phyloP scores from a whole-genome alignment of 1,140 invertebrate genomes.

The Drosophila oshimai region DNA sequence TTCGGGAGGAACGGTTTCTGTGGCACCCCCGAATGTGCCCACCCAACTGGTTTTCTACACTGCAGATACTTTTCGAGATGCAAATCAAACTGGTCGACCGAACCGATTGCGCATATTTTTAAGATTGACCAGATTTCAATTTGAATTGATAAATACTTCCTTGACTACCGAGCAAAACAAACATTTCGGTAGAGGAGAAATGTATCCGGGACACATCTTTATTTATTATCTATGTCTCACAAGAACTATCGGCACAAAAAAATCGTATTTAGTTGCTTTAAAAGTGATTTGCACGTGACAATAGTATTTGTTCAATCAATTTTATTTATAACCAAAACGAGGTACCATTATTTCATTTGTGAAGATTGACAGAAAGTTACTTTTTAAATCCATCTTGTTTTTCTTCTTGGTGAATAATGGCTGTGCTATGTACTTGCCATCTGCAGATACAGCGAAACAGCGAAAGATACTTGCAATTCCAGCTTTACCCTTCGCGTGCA shows the following conservation, averaged over 20 bases:
- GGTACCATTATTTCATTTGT: no score
- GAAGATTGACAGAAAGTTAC: slow-evolving; percentile 6
- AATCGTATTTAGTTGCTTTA: no score
- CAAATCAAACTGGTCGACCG: slow-evolving; percentile 42
- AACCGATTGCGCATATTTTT: slow-evolving; percentile 22
- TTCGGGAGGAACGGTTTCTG: no score
- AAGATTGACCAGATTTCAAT: slow-evolving; percentile 31
- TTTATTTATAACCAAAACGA: no score
- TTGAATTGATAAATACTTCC: slow-evolving; percentile 46
- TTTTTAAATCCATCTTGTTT: neutral
- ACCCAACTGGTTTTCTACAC: slow-evolving; percentile 22
- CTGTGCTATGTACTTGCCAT: slow-evolving; percentile 10
- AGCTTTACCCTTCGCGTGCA: slow-evolving; percentile 20
- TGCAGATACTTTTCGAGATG: slow-evolving; percentile 34
- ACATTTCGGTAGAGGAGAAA: neutral
- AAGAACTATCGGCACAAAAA: no score
- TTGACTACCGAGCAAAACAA: neutral
- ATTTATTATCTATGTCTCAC: no score
- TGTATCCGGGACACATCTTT: slow-evolving; percentile 20
- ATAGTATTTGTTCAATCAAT: no score
- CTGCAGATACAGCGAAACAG: neutral
- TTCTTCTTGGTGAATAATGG: slow-evolving; percentile 1
- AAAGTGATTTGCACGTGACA: no score
- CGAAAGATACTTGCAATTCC: slow-evolving; percentile 8
- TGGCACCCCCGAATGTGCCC: no score